These are phyloP conservation scores for Psophia crepitans DNA, from an alignment of 2,113 vertebrate species.

Conservation along the genomic window DNA sequence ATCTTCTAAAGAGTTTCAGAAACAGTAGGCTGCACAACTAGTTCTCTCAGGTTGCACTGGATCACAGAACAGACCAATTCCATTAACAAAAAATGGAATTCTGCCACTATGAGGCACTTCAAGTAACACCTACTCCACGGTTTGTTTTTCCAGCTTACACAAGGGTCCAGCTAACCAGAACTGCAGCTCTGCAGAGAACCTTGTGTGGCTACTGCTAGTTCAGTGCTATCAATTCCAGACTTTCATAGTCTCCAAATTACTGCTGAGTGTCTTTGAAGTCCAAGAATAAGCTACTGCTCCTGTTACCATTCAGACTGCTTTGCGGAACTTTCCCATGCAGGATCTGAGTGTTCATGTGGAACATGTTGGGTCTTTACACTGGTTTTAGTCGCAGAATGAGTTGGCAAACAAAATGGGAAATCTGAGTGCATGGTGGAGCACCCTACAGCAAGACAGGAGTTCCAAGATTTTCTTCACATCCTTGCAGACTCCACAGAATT, in stretches of 20 bases:
- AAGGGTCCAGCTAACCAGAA: background rate
- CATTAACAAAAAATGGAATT: background rate
- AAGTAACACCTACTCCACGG: background rate
- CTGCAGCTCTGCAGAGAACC: background rate
- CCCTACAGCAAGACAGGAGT: background rate
- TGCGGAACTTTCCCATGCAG: background rate
- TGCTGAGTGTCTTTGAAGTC: background rate
- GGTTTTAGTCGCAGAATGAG: background rate
- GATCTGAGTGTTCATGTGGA: background rate
- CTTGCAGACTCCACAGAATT: background rate
- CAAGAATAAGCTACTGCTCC: background rate
- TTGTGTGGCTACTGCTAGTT: background rate
- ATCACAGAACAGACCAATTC: background rate
- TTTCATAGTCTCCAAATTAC: background rate
- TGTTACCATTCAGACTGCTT: background rate
- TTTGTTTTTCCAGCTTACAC: background rate
- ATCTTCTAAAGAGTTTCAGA: background rate
- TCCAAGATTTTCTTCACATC: conserved; percentile 1
- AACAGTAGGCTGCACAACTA: background rate
- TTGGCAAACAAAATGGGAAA: background rate
- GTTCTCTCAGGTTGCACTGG: background rate
- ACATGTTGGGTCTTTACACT: background rate
- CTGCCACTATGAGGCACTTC: background rate
- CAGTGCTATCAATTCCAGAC: background rate
- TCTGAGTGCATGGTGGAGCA: background rate